A percentile compares a stretch with the other conserved stretches of the same genome.
Conservation (phyloP, 2,797 vertebrate species). For the Thaleichthys pacificus region DNA sequence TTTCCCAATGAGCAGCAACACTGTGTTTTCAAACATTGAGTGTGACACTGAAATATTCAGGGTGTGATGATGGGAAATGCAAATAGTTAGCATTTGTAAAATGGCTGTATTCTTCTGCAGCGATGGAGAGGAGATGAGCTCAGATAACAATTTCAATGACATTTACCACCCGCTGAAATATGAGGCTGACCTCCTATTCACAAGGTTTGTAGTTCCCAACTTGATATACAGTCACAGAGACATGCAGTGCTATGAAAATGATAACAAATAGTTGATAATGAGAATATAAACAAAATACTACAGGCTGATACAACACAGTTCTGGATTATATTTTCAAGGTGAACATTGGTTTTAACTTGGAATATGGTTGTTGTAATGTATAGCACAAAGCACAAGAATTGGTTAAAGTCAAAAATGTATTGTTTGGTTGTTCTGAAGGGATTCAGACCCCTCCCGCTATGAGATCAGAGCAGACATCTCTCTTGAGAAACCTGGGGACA, state of each 20-base stretch:
- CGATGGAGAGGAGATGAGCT: conserved; percentile 87
- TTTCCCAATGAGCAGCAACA: no score
- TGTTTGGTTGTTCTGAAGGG: conserved; percentile 65
- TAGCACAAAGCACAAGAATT: background rate
- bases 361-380: background rate
- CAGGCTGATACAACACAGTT: no score
- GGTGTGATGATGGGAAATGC: background rate
- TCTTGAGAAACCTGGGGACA: conserved; percentile 76
- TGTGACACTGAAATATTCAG: background rate
- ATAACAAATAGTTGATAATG: no score
- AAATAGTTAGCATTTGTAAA: conserved; percentile 6
- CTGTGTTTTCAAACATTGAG: background rate
- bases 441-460: conserved; percentile 79
- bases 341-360: no score
- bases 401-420: background rate
- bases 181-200: conserved; percentile 93
- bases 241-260: no score
- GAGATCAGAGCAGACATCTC: conserved; percentile 87
- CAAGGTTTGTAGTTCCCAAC: conserved; percentile 76
- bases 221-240: background rate
- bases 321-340: no score
- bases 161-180: conserved; percentile 88
- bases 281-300: no score
- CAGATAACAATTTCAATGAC: conserved; percentile 82
- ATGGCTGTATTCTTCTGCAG: conserved; percentile 66